Evolutionary conservation across 2,797 vertebrate genomes (phyloP).

Genomic region (Gephyroberyx darwinii): DNA sequence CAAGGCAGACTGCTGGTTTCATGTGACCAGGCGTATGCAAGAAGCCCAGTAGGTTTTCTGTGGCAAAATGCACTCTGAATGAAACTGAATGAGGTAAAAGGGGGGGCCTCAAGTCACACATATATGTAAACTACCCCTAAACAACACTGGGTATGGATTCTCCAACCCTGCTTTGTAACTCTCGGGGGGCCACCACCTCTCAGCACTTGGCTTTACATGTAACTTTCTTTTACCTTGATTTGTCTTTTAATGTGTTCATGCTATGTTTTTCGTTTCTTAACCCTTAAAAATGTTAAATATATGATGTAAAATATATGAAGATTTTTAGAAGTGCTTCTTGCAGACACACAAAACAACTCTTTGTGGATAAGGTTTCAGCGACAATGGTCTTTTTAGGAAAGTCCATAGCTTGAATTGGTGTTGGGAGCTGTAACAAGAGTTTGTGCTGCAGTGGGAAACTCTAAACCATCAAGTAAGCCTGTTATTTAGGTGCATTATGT

Average conservation of each 20-base stretch:
- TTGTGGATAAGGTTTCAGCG: constrained; percentile 38
- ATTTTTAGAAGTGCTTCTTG: not conserved
- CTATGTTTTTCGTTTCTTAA: constrained; percentile 6
- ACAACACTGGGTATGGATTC: not conserved
- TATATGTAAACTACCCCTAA: not conserved
- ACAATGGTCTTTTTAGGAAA: not conserved
- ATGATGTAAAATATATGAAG: not conserved
- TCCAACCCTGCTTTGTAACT: not conserved
- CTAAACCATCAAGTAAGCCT: constrained; percentile 43
- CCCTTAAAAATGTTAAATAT: not conserved
- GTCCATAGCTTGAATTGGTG: constrained; percentile 10
- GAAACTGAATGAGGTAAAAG: not conserved
- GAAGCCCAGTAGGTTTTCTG: constrained; percentile 18
- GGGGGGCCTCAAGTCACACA: not conserved
- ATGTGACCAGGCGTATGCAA: constrained; percentile 43
- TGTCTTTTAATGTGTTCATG: not conserved
- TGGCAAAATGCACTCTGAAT: constrained; percentile 36
- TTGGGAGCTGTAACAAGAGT: not conserved
- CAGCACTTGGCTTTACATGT: not conserved
- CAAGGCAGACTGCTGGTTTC: constrained; percentile 13
- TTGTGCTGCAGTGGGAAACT: constrained; percentile 29
- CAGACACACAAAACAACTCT: constrained; percentile 26
- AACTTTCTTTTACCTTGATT: not conserved
- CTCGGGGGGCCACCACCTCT: not conserved
- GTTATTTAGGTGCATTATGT: constrained; percentile 37